These are phyloP conservation scores for Heliocidaris erythrogramma DNA, from an alignment of 35 echinoderm and acorn worm genomes.

Conservation along the genomic window DNA sequence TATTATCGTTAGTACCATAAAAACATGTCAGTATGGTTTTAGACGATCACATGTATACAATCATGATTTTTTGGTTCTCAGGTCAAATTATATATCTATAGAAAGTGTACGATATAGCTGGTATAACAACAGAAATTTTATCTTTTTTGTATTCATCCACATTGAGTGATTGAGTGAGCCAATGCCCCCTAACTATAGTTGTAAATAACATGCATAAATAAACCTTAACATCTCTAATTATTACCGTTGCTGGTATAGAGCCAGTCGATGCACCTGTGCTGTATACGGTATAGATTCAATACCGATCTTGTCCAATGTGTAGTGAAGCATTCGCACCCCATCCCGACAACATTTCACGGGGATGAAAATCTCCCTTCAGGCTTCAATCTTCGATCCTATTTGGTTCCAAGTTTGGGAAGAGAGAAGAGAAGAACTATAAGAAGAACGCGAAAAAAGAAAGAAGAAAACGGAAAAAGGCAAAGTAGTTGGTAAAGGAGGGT, in stretches of 20 bases:
- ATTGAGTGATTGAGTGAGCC: too few relatives aligned
- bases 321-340: background rate
- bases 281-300: background rate
- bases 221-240: too few relatives aligned
- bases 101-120: too few relatives aligned
- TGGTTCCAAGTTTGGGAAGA: background rate
- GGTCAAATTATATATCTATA: too few relatives aligned
- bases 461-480: background rate
- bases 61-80: too few relatives aligned
- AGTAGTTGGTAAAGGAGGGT: background rate
- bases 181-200: too few relatives aligned
- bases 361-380: slow-evolving; percentile 25
- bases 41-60: too few relatives aligned
- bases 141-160: too few relatives aligned
- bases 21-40: too few relatives aligned
- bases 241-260: background rate
- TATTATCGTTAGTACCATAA: too few relatives aligned
- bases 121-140: too few relatives aligned
- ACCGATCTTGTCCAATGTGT: background rate
- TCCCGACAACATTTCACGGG: background rate
- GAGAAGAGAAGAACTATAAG: background rate
- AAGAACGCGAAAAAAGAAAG: background rate
- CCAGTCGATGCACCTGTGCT: background rate
- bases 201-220: too few relatives aligned
- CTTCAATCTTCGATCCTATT: background rate